Conservation (phyloP, 2,797 vertebrate genomes). For the Manis pentadactyla region DNA sequence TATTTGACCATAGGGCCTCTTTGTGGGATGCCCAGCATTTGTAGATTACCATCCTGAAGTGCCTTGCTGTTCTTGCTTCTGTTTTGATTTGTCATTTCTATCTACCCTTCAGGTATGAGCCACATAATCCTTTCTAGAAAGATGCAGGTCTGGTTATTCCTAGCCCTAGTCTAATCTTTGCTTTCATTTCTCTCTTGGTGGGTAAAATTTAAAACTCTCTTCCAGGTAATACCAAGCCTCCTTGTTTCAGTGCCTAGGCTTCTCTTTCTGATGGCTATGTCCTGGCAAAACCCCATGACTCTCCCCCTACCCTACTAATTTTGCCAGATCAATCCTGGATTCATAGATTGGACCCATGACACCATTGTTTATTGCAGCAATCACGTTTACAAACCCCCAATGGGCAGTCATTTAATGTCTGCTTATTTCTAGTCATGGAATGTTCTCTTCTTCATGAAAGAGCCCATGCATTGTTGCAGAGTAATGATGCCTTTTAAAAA, state of each 20-base stretch:
- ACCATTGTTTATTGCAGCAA: neutral
- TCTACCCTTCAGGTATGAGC: neutral
- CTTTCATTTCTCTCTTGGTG: neutral
- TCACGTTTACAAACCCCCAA: neutral
- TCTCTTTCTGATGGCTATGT: neutral
- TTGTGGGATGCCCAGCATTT: neutral
- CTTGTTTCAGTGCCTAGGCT: neutral
- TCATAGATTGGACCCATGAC: neutral
- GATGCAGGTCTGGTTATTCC: neutral
- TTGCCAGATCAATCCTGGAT: neutral
- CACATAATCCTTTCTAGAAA: neutral
- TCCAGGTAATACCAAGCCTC: neutral
- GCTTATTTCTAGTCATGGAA: neutral
- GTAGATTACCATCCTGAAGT: neutral
- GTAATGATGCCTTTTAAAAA: neutral
- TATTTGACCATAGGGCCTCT: neutral
- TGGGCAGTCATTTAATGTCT: neutral
- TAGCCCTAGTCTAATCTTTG: neutral
- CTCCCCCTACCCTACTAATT: neutral
- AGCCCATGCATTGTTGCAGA: neutral
- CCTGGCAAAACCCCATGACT: neutral
- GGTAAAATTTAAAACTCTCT: neutral
- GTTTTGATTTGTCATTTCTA: neutral
- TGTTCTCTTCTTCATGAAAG: neutral
- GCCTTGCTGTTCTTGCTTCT: neutral